Conservation (phyloP, 1,140 invertebrate genomes). For the Sitobion miscanthi region DNA sequence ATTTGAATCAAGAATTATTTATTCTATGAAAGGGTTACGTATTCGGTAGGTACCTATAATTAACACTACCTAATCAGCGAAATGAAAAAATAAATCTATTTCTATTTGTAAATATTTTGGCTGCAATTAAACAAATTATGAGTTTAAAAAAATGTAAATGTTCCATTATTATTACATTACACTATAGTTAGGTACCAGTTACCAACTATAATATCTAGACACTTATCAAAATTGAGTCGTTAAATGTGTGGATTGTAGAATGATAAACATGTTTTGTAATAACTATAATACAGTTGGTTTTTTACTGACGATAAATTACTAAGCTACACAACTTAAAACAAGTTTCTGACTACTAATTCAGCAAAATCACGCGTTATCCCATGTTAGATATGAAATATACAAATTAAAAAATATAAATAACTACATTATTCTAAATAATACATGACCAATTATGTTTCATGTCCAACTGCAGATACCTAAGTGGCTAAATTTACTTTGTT, state of each 20-base stretch:
- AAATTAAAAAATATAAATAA: background rate
- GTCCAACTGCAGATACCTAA: background rate
- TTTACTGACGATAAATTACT: conserved; percentile 7
- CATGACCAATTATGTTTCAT: background rate
- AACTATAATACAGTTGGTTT: background rate
- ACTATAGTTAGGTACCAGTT: background rate
- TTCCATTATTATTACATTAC: background rate
- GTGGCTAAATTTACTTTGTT: background rate
- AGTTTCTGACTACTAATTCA: background rate
- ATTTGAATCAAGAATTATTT: too few relatives aligned
- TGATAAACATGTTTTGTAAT: background rate
- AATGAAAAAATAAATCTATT: background rate
- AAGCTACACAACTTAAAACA: background rate
- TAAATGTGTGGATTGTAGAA: background rate
- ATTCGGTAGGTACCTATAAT: background rate
- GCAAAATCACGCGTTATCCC: background rate
- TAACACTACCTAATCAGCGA: background rate
- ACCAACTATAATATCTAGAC: background rate
- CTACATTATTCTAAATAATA: background rate
- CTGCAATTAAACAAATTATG: too few relatives aligned
- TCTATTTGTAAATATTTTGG: background rate
- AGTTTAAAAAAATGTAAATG: background rate
- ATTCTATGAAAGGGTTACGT: too few relatives aligned
- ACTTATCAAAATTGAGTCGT: background rate
- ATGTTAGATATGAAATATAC: background rate